Conservation (phyloP, 2,888 invertebrate species). For the Hyppa rectilinea region DNA sequence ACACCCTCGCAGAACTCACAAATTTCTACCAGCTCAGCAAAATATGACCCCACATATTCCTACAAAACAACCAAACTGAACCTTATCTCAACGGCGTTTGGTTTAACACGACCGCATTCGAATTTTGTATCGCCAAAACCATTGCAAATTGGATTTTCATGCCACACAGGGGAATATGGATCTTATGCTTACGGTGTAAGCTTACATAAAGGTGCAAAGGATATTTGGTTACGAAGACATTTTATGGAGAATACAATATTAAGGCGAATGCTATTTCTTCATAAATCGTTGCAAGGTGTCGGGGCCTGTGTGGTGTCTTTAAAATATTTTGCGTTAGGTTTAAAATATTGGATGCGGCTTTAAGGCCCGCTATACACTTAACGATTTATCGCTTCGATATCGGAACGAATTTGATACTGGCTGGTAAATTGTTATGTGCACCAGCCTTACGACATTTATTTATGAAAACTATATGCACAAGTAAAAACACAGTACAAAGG, state of each 20-base stretch:
- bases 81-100: slow-evolving; percentile 31
- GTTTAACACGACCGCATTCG: slow-evolving; percentile 30
- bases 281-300: slow-evolving; percentile 75
- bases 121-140: slow-evolving; percentile 44
- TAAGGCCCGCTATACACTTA: slow-evolving; percentile 39
- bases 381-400: slow-evolving; percentile 47
- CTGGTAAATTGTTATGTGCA: slow-evolving; percentile 40
- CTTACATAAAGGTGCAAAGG: slow-evolving; percentile 24
- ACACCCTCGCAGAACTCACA: slow-evolving; percentile 68
- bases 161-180: slow-evolving; percentile 41
- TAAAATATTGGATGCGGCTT: slow-evolving; percentile 59
- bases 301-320: slow-evolving; percentile 62
- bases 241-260: slow-evolving; percentile 74
- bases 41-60: slow-evolving; percentile 45
- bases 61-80: slow-evolving; percentile 28
- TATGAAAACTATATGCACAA: too few relatives aligned
- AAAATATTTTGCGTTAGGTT: slow-evolving; percentile 64
- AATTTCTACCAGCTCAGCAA: slow-evolving; percentile 68
- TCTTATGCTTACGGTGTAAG: slow-evolving; percentile 32
- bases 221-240: slow-evolving; percentile 55
- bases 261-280: slow-evolving; percentile 77
- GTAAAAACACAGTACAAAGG: too few relatives aligned
- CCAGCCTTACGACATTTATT: slow-evolving; percentile 19
- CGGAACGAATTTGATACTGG: slow-evolving; percentile 24
- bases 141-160: slow-evolving; percentile 48